Base-by-base conservation (phyloP, 2,888 invertebrate genomes). In the Beris chalybata region DNA sequence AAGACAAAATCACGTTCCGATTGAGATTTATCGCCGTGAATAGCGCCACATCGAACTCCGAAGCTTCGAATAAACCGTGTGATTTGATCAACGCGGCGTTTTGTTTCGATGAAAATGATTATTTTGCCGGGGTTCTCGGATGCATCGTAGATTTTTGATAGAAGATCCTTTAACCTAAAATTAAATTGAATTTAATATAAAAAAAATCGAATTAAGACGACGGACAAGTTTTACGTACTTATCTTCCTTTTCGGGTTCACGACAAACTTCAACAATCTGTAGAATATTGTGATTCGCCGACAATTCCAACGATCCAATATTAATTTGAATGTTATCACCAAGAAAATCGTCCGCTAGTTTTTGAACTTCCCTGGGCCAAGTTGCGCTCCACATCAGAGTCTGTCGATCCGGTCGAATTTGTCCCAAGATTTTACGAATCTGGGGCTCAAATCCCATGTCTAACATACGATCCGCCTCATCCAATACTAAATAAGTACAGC, bases 311-410 rank as follows among this genome's bases (percentile, higher is more conserved):
- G 93, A 90, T 12, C 95, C 95, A 76, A 95, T 89, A 77, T 93
- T 97, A 64, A 96, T 87, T 82, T 96, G 93, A 64, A 92, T 86
- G 76, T 95, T 95, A 75, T 93, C 90, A 64, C 87, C 87, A 29
- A 97, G 84, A 79, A 96, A 98, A 77, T 97, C 97, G 74, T 93
- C 90, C 15, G 97, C 97, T 70, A 98, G 82, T 73, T 90, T 89
- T 71, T 90, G 86, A 2, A 97, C 97, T 83, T 97, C 97, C 76
- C 94, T 95, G 0, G 97, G 97, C 97, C 97, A 98, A n/a, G 97
- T 98, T 0, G 97, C 97, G 71, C 95, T 95, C 94, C 96, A 98
- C 97, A 98, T 98, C 52, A 97, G 84, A n/a, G 95, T 95, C 81
- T 98, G 97, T 74, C 97, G 85, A 77, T 97, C 95, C 13, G 95